Conservation (phyloP, 2,113 vertebrate species). For the Terrapene triunguis region DNA sequence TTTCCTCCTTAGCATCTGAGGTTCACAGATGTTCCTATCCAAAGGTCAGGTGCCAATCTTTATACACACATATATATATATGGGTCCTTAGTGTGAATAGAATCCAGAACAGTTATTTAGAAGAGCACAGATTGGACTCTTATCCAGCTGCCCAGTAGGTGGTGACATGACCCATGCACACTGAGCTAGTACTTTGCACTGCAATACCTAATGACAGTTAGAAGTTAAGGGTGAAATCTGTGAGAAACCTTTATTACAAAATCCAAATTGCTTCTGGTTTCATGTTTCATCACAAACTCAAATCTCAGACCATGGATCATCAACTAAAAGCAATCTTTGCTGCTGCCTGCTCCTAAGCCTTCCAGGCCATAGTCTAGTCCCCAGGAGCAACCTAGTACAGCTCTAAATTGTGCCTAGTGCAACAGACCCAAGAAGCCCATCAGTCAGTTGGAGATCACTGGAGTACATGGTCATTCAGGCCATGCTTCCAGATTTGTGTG, state of each 20-base stretch:
- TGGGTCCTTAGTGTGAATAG: constrained; percentile 60
- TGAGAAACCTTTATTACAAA: neutral
- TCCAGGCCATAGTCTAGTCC: neutral
- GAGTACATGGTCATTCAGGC: neutral
- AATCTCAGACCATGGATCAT: neutral
- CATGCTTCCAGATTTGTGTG: neutral
- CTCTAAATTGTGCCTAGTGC: neutral
- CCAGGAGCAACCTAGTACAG: neutral
- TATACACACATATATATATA: constrained; percentile 58
- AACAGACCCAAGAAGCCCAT: neutral
- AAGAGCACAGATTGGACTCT: constrained; percentile 44
- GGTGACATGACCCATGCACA: neutral
- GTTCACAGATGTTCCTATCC: constrained; percentile 61
- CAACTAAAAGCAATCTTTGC: neutral
- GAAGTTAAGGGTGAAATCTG: neutral
- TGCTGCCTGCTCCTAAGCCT: neutral
- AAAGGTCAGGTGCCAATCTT: constrained; percentile 66
- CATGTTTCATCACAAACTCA: neutral
- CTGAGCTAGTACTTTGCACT: neutral
- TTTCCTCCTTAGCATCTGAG: neutral
- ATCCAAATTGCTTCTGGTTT: neutral
- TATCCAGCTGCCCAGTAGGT: neutral
- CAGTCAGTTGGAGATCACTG: too few species aligned
- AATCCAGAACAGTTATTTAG: constrained; percentile 44
- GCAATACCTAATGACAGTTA: neutral